Evolutionary conservation across 2,888 invertebrate genomes (phyloP).

Genomic region (Cantharis rufa): DNA sequence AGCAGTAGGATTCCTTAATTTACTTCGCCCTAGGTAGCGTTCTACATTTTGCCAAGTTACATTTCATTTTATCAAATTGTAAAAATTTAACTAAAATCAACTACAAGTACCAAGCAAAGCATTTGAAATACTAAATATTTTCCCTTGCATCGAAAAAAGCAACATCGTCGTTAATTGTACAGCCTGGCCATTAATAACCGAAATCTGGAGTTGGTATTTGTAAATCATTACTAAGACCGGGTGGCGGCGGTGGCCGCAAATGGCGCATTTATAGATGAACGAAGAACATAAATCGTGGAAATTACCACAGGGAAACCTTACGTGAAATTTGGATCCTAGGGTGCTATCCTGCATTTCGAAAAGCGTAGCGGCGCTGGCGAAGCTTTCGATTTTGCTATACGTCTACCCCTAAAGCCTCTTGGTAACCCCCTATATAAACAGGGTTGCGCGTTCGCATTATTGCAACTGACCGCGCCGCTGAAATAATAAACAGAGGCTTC

Average conservation of each 20-base stretch:
- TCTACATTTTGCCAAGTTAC: neutral
- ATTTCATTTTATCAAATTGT: neutral
- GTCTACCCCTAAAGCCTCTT: constrained; percentile 20
- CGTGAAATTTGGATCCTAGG: constrained; percentile 26
- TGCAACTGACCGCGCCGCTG: constrained; percentile 37
- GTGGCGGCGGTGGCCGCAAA: constrained; percentile 26
- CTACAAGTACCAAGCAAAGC: neutral
- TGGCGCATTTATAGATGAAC: constrained; percentile 31
- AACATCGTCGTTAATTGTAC: constrained; percentile 11
- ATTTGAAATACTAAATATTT: neutral
- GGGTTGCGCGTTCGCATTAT: constrained; percentile 33
- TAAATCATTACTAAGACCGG: constrained; percentile 35
- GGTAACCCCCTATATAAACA: constrained; percentile 29
- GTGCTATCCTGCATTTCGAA: constrained; percentile 23
- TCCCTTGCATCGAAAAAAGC: neutral
- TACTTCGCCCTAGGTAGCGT: neutral
- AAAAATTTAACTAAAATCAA: neutral
- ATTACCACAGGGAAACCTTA: constrained; percentile 28
- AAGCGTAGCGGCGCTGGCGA: constrained; percentile 6
- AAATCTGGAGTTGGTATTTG: constrained; percentile 34
- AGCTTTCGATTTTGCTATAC: constrained; percentile 11
- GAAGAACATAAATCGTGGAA: constrained; percentile 30
- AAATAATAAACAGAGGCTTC: constrained; percentile 40
- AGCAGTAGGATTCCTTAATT: constrained; percentile 20
- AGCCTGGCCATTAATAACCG: constrained; percentile 31